Percentiles rank a stretch among this genome's conserved stretches.
Evolutionary conservation across 2,888 invertebrate species (phyloP).

Genomic region (Nudaria mundana): DNA sequence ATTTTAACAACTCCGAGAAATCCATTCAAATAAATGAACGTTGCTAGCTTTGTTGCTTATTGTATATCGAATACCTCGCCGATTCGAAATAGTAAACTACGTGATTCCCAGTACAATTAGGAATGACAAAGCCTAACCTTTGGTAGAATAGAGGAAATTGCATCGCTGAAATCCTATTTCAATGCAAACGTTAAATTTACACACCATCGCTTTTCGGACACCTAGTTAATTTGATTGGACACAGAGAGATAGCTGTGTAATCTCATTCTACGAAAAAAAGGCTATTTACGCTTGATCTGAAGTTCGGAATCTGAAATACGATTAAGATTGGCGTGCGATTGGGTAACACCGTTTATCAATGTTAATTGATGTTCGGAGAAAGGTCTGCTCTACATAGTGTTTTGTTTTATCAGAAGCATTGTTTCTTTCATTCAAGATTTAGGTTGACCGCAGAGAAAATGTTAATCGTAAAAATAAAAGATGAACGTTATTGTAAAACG

Average conservation of each 20-base stretch:
- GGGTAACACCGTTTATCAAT: slow-evolving; percentile 22
- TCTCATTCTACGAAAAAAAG: slow-evolving; percentile 13
- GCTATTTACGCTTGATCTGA: slow-evolving; percentile 21
- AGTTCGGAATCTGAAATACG: slow-evolving; percentile 21
- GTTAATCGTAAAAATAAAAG: too few relatives aligned
- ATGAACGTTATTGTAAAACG: not conserved
- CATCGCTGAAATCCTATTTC: slow-evolving; percentile 60
- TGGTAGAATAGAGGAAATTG: slow-evolving; percentile 61
- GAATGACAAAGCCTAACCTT: slow-evolving; percentile 49
- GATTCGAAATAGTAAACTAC: slow-evolving; percentile 47
- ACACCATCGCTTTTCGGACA: slow-evolving; percentile 36
- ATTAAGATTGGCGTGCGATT: slow-evolving; percentile 28
- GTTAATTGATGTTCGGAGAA: slow-evolving; percentile 29
- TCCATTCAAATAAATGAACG: not conserved
- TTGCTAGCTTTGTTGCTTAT: not conserved
- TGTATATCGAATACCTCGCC: too few relatives aligned
- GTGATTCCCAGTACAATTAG: slow-evolving; percentile 55
- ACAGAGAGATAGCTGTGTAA: slow-evolving; percentile 17
- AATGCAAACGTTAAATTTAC: slow-evolving; percentile 38
- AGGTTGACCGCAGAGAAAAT: slow-evolving; percentile 3
- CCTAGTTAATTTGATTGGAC: slow-evolving; percentile 37
- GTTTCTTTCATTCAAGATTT: slow-evolving; percentile 14
- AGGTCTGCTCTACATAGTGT: slow-evolving; percentile 17
- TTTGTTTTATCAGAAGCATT: slow-evolving; percentile 11
- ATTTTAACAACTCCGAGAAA: not conserved